phyloP scores from a whole-genome alignment of 2,888 invertebrate species.

The Eristalinus sepulchralis region DNA sequence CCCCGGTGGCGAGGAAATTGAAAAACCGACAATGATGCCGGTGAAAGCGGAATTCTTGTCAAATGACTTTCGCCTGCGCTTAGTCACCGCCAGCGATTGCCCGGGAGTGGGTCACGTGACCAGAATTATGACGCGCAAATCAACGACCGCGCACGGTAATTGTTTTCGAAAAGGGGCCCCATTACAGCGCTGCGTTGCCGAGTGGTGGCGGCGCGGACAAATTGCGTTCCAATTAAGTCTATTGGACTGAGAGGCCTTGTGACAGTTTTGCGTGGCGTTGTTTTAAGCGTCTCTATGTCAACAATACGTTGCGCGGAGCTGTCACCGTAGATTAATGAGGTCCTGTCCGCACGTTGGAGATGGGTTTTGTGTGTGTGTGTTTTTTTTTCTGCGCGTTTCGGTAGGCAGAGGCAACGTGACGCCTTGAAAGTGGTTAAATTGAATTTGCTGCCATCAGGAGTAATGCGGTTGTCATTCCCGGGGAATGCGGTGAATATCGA shows the following conservation, averaged over 20 bases:
- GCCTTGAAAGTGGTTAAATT: slow-evolving; percentile 10
- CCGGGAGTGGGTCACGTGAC: slow-evolving; percentile 24
- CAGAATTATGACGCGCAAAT: slow-evolving; percentile 51
- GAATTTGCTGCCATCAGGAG: neutral
- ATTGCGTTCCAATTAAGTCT: slow-evolving; percentile 34
- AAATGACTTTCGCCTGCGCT: slow-evolving; percentile 23
- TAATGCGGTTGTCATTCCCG: neutral
- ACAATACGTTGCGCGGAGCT: slow-evolving; percentile 1
- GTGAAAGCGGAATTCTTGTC: neutral
- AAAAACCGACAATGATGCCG: neutral
- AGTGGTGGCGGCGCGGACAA: neutral
- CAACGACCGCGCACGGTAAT: slow-evolving; percentile 52
- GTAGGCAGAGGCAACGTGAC: neutral
- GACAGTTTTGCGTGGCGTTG: neutral
- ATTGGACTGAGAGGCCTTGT: slow-evolving; percentile 8
- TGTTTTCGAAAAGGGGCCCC: slow-evolving; percentile 26
- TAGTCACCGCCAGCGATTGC: neutral
- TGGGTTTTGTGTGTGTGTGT: neutral
- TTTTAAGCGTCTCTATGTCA: slow-evolving; percentile 3
- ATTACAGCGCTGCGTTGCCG: neutral
- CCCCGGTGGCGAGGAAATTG: neutral
- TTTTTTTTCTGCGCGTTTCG: neutral
- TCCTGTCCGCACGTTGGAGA: neutral
- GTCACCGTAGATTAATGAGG: slow-evolving; percentile 21
- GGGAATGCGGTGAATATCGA: neutral